A percentile compares a stretch with the other conserved stretches of the same genome.
phyloP scores from a whole-genome alignment of 2,113 vertebrate genomes.

The Mionectes macconnelli region DNA sequence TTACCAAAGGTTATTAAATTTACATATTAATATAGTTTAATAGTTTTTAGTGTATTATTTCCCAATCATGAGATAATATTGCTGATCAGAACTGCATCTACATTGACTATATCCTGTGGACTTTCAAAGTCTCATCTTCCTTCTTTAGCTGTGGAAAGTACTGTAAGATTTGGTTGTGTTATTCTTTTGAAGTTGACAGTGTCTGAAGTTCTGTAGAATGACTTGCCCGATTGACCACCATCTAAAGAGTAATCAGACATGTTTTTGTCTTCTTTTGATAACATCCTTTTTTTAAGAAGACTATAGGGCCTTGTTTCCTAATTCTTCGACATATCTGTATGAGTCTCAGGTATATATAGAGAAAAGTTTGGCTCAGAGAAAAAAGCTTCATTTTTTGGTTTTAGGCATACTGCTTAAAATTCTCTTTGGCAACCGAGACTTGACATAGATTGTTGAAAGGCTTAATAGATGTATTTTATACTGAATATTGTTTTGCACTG shows the following conservation, averaged over 20 bases:
- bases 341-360: background rate
- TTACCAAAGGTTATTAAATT: background rate
- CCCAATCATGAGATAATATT: background rate
- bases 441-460: background rate
- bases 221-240: fast-evolving
- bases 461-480: background rate
- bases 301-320: background rate
- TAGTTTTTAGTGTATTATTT: background rate
- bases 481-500: background rate
- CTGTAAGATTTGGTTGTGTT: background rate
- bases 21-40: background rate
- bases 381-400: background rate
- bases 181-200: background rate
- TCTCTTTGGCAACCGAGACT: background rate
- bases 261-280: background rate
- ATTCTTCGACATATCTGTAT: background rate
- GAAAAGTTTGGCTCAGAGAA: background rate
- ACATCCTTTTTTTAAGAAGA: background rate
- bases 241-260: background rate
- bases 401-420: background rate
- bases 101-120: background rate
- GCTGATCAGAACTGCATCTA: background rate
- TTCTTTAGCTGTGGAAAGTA: background rate
- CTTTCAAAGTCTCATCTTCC: background rate
- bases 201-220: background rate